These are phyloP conservation scores for Pavo muticus DNA, from an alignment of 2,113 vertebrate genomes.

Conservation along the genomic window DNA sequence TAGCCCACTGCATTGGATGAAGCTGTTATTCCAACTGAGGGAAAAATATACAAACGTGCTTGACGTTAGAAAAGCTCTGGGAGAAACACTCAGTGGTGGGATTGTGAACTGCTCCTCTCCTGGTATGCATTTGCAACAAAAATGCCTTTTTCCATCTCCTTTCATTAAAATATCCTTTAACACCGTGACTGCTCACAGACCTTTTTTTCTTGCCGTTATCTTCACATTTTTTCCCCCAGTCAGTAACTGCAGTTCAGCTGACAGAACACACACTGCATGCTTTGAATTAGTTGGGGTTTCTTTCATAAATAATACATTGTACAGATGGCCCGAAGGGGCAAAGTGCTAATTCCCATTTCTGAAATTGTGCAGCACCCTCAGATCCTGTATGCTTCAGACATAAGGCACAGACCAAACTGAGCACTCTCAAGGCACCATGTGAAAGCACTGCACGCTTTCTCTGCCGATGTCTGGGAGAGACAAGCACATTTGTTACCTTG, in stretches of 20 bases:
- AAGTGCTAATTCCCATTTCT: background rate
- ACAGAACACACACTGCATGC: background rate
- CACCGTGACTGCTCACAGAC: background rate
- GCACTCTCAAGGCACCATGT: background rate
- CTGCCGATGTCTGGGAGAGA: background rate
- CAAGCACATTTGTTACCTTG: background rate
- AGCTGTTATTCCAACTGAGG: conserved; percentile 12
- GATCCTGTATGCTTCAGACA: background rate
- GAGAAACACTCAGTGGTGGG: background rate
- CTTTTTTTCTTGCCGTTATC: background rate
- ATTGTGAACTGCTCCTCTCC: background rate
- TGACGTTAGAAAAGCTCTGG: background rate
- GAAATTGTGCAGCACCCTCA: background rate
- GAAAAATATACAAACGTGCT: conserved; percentile 18
- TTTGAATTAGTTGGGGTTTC: background rate
- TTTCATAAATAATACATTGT: background rate
- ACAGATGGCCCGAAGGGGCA: background rate
- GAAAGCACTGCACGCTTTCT: background rate
- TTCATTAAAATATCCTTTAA: background rate
- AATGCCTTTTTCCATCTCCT: background rate
- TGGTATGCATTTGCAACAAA: background rate
- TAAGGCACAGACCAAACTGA: background rate
- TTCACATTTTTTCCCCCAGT: background rate
- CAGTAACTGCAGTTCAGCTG: background rate
- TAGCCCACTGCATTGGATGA: conserved; percentile 6